Evolutionary conservation across 92 coral and sea anemone genomes (phyloP).

Genomic region (Porites cylindrica): DNA sequence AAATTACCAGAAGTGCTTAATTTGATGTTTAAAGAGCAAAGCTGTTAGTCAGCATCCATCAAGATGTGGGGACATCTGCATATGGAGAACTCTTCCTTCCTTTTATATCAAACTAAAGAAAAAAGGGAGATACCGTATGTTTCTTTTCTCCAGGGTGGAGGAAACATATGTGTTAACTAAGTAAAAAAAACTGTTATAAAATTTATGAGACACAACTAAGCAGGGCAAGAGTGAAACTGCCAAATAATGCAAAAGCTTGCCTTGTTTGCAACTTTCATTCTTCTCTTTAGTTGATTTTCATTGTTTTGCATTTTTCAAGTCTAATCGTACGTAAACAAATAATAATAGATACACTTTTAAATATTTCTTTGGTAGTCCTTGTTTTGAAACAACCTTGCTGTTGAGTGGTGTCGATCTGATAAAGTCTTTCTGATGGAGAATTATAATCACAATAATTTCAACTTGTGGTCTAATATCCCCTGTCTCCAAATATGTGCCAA

Average conservation of each 20-base stretch:
- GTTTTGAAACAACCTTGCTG: neutral
- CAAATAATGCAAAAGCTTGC: too few species aligned
- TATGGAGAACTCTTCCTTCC: neutral
- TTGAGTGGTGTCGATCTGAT: neutral
- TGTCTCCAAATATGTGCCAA: neutral
- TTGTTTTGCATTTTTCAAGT: neutral
- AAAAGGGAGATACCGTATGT: too few species aligned
- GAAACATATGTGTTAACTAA: neutral
- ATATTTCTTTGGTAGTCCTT: neutral
- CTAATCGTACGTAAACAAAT: neutral
- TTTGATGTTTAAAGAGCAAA: constrained; percentile 1
- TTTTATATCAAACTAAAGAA: neutral
- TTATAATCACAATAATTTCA: neutral
- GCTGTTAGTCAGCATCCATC: neutral
- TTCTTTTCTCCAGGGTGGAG: neutral
- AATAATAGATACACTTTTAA: neutral
- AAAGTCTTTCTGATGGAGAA: neutral
- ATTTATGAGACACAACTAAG: too few species aligned
- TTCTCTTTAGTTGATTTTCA: neutral
- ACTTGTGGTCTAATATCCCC: neutral
- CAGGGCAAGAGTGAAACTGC: neutral
- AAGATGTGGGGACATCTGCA: too few species aligned
- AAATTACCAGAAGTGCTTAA: neutral
- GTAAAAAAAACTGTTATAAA: neutral
- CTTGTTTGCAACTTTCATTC: neutral